These are phyloP conservation scores for Corythornis vintsioides DNA, from an alignment of 2,113 vertebrate species.

Conservation along the genomic window DNA sequence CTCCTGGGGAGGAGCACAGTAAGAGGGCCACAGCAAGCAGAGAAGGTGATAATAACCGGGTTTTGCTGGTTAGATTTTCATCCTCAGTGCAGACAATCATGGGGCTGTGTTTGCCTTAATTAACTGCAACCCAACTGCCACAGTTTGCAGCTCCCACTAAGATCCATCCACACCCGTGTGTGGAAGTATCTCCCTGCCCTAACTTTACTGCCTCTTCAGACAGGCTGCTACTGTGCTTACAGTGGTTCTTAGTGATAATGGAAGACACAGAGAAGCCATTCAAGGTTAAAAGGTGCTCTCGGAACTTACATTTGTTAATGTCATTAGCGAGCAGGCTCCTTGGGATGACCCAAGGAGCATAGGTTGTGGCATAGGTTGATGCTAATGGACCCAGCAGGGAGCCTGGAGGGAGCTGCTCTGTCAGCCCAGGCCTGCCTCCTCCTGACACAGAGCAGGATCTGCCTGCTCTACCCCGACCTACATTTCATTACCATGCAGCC, in stretches of 20 bases:
- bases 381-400: slow-evolving; percentile 45
- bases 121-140: not conserved
- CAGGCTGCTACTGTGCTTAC: not conserved
- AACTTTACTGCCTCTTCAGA: not conserved
- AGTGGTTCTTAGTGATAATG: not conserved
- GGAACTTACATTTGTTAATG: not conserved
- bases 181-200: not conserved
- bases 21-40: not conserved
- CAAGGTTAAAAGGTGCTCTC: not conserved
- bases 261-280: not conserved
- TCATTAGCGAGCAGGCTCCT: not conserved
- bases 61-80: not conserved
- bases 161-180: not conserved
- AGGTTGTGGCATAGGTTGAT: not conserved
- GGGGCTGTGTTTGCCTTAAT: not conserved
- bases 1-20: not conserved
- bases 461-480: not conserved
- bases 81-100: not conserved
- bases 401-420: slow-evolving; percentile 13
- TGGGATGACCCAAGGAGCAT: not conserved
- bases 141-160: not conserved
- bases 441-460: slow-evolving; percentile 18
- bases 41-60: not conserved
- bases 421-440: slow-evolving; percentile 24
- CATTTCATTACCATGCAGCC: not conserved